phyloP scores from a whole-genome alignment of 2,113 vertebrate genomes.

The Oreochromis tanganicae region DNA sequence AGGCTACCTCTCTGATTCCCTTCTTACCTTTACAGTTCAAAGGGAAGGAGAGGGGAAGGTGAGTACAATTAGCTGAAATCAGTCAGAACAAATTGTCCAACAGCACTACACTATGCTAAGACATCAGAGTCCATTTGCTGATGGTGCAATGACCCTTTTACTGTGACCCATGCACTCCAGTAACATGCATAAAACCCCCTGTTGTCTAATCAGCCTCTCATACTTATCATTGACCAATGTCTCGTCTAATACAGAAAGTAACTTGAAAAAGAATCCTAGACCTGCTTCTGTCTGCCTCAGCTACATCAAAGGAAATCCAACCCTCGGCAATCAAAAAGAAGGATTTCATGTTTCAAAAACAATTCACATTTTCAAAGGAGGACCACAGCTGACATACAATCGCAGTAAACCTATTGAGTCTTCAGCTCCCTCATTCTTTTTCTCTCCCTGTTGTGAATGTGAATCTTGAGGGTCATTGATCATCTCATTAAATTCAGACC shows the following conservation, averaged over 20 bases:
- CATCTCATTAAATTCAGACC: conserved; percentile 71
- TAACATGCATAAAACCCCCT: conserved; percentile 24
- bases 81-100: conserved; percentile 73
- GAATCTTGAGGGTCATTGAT: conserved; percentile 73
- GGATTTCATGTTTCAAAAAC: conserved; percentile 70
- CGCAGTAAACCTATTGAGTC: conserved; percentile 66
- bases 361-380: conserved; percentile 63
- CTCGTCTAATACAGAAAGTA: conserved; percentile 41
- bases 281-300: conserved; percentile 57
- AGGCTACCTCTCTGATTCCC: conserved; percentile 36
- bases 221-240: conserved; percentile 38
- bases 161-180: conserved; percentile 12
- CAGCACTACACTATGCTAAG: conserved; percentile 32
- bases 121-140: conserved; percentile 53
- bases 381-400: conserved; percentile 62
- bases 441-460: conserved; percentile 63
- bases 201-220: conserved; percentile 31
- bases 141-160: conserved; percentile 38
- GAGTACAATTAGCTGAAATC: conserved; percentile 70
- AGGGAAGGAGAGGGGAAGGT: conserved; percentile 69
- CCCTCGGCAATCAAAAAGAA: conserved; percentile 58
- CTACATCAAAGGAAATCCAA: conserved; percentile 61
- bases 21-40: conserved; percentile 68
- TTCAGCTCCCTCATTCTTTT: conserved; percentile 47
- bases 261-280: conserved; percentile 60